Evolutionary conservation across 2,113 vertebrate genomes (phyloP).

Genomic region (Aspidoscelis tigris): DNA sequence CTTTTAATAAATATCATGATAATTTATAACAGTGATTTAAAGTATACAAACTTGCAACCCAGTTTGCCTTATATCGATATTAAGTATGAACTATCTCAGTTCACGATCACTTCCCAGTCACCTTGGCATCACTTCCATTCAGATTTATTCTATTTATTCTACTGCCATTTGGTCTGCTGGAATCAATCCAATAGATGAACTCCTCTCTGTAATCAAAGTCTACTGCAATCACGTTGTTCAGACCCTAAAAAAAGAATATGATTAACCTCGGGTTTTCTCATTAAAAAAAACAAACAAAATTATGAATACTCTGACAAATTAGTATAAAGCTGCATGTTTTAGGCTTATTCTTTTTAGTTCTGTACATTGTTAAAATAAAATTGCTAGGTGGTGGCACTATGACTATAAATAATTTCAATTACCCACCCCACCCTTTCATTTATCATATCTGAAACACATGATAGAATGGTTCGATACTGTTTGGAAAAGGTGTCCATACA

Average conservation of each 20-base stretch:
- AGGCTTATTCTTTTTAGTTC: constrained; percentile 35
- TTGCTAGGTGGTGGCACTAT: constrained; percentile 1
- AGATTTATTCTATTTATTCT: constrained; percentile 96
- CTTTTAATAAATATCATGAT: no score
- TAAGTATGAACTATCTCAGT: constrained; percentile 19
- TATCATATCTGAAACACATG: neutral
- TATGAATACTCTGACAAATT: constrained; percentile 10
- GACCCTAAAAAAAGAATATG: constrained; percentile 79
- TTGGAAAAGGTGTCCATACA: neutral
- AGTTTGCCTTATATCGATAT: constrained; percentile 33
- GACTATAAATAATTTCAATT: neutral
- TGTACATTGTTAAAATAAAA: constrained; percentile 2
- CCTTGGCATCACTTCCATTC: constrained; percentile 96
- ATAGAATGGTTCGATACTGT: neutral
- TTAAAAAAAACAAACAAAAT: constrained; percentile 19
- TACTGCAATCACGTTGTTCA: constrained; percentile 96
- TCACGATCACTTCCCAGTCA: constrained; percentile 63
- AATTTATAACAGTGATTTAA: neutral
- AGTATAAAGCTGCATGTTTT: neutral
- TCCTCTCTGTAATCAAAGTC: constrained; percentile 98
- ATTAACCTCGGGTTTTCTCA: constrained; percentile 16
- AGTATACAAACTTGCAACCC: neutral
- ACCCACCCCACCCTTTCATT: neutral
- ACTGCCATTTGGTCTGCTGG: constrained; percentile 93
- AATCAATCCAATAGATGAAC: constrained; percentile 98